Conservation (phyloP, 2,113 vertebrate genomes). For the Bettongia penicillata region DNA sequence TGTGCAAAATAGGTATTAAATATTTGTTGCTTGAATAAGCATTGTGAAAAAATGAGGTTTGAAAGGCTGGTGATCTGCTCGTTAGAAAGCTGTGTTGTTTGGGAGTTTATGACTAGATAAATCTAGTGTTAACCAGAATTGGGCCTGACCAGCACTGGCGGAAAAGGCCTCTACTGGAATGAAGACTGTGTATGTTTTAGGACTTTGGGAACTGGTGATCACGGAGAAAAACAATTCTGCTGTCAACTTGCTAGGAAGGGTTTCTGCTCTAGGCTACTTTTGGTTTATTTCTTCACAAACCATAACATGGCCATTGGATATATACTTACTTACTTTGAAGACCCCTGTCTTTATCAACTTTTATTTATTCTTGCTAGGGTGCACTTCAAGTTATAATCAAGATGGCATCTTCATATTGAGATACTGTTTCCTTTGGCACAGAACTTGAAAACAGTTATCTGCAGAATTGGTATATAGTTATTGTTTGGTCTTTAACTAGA, state of each 20-base stretch:
- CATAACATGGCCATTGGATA: background rate
- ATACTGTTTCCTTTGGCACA: background rate
- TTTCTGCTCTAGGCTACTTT: background rate
- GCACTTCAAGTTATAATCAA: background rate
- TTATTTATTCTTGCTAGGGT: background rate
- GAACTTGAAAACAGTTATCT: too few relatives aligned
- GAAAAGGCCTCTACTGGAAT: background rate
- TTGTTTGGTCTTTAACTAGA: background rate
- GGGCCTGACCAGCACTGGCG: background rate
- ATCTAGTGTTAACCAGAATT: constrained; percentile 2
- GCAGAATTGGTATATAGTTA: background rate
- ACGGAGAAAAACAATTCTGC: background rate
- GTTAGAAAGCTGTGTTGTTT: constrained; percentile 6
- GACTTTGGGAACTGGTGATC: background rate
- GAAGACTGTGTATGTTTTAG: background rate
- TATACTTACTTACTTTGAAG: background rate
- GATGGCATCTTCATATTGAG: background rate
- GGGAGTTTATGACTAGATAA: background rate
- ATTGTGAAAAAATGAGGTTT: constrained; percentile 40
- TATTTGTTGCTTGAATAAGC: constrained; percentile 46
- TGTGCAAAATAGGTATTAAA: background rate
- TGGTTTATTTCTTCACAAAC: background rate
- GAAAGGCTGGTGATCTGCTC: constrained; percentile 3
- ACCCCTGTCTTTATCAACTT: background rate
- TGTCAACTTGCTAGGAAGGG: background rate